Base-by-base conservation (phyloP, 2,797 vertebrate species). In the Carcharodon carcharias region DNA sequence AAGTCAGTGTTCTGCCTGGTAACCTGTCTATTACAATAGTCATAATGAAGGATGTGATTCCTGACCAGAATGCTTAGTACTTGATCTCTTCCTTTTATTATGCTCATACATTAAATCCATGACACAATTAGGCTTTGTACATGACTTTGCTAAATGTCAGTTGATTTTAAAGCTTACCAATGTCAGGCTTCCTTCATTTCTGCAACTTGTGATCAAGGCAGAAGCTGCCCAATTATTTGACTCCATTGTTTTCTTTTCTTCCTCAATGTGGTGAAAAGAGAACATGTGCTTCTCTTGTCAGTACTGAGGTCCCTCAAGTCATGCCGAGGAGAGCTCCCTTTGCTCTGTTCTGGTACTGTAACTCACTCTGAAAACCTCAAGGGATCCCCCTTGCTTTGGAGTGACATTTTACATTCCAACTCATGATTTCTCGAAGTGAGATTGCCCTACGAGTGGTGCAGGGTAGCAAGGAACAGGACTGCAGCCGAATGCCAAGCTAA, bases 31-130 rank as follows among this genome's bases (percentile, higher is more conserved):
- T 71, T 77, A 71, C 21, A 67, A 9, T 16, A 5, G 65, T 50
- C 93, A 95, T 95, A 73, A 95, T 95, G 94, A 95, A 77, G 69
- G 94, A 95, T 18, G 40, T 69, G n/a, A 28, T 69, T 45, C 26
- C 40, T 71, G 67, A 69, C 65, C 40, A 71, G 69, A 56, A 77
- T 77, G 56, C 26, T 71, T 54, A 95, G 69, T 95, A 50, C 69
- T 14, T 16, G 31, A 35, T 77, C 50, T n/a, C 45, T 50, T 50
- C 54, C 31, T 23, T 95, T 77, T 31, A 95, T 95, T 69, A 56
- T 3, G 28, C 28, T 35, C 28, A 40, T 95, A n/a, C 69, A 18
- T 73, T 95, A 45, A 40, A 65, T 93, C 61, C n/a, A 8, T 67
- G 91, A 23, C 91, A 93, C 63, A 65, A 21, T n/a, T 67, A 21